A percentile compares a stretch with the other conserved stretches of the same genome.
Conservation (phyloP, 2,888 invertebrate genomes). For the Drosophila algonquin region DNA sequence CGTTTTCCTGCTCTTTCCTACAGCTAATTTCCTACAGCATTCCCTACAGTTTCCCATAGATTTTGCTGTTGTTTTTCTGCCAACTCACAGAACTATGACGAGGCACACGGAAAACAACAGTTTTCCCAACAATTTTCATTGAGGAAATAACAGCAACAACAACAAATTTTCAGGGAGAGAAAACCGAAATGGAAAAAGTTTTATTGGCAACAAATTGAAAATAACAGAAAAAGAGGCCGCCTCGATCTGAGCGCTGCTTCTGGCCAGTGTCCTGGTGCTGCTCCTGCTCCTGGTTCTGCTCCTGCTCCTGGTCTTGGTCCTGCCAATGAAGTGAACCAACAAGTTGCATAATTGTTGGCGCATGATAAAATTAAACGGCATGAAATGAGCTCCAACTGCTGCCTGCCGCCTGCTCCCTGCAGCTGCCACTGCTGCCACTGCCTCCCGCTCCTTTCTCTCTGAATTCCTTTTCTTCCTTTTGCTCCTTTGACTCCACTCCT, state of each 20-base stretch:
- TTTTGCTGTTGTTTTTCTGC: constrained; percentile 19
- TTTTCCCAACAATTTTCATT: constrained; percentile 13
- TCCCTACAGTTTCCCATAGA: neutral
- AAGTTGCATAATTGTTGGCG: constrained; percentile 80
- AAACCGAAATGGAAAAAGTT: constrained; percentile 71
- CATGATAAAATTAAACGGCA: constrained; percentile 78
- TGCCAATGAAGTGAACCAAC: constrained; percentile 55
- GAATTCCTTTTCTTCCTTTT: neutral
- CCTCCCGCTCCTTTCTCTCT: constrained; percentile 1
- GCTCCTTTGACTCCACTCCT: neutral
- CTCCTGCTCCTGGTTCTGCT: neutral
- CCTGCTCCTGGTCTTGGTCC: neutral
- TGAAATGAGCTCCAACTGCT: constrained; percentile 54
- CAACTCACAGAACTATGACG: constrained; percentile 41
- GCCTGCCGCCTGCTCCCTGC: too few species aligned
- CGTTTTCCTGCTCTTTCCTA: too few species aligned
- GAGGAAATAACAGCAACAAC: neutral
- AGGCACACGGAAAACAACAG: constrained; percentile 27
- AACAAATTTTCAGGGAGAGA: neutral
- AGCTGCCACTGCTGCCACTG: neutral
- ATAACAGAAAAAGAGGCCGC: constrained; percentile 22
- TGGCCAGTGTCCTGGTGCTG: neutral
- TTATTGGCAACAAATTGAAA: constrained; percentile 73
- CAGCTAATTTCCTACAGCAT: constrained; percentile 1
- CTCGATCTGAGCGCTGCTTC: neutral